A percentile compares a stretch with the other conserved stretches of the same genome.
These are phyloP conservation scores for Myoxocephalus aenaeus DNA, from an alignment of 2,797 vertebrate species.

Conservation along the genomic window DNA sequence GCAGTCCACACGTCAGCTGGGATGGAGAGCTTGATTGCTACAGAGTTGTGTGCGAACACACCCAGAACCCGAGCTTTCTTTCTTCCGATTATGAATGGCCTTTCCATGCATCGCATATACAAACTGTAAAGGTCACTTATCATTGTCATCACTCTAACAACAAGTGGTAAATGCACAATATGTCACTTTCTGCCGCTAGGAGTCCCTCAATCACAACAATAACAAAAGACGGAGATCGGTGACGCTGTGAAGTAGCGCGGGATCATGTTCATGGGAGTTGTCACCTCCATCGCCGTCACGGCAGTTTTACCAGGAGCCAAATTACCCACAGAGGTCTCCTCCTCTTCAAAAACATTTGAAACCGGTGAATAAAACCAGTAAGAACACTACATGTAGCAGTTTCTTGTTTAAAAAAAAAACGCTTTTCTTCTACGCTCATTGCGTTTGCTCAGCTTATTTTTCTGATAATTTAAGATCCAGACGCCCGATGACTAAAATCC, in stretches of 20 bases:
- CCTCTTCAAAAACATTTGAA: neutral
- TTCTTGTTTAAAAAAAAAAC: too few species aligned
- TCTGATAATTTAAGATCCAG: neutral
- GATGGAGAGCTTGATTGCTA: neutral
- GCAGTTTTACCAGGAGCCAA: too few species aligned
- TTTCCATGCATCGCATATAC: neutral
- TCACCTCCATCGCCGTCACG: too few species aligned
- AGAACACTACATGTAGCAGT: too few species aligned
- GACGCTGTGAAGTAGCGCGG: too few species aligned
- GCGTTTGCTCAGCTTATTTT: neutral
- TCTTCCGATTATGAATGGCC: neutral
- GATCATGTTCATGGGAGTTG: too few species aligned
- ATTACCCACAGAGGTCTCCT: too few species aligned
- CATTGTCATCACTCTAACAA: neutral
- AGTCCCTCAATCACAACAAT: too few species aligned
- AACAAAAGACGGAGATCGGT: too few species aligned
- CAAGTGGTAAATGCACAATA: neutral
- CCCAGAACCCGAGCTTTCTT: neutral
- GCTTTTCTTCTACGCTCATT: neutral
- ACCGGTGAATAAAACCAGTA: neutral
- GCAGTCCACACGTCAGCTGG: constrained; percentile 5
- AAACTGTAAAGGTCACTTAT: neutral
- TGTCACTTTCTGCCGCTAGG: too few species aligned
- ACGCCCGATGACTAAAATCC: neutral
- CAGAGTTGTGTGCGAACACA: neutral